These are phyloP conservation scores for Athalia rosae DNA, from an alignment of 2,888 invertebrate species.

Conservation along the genomic window DNA sequence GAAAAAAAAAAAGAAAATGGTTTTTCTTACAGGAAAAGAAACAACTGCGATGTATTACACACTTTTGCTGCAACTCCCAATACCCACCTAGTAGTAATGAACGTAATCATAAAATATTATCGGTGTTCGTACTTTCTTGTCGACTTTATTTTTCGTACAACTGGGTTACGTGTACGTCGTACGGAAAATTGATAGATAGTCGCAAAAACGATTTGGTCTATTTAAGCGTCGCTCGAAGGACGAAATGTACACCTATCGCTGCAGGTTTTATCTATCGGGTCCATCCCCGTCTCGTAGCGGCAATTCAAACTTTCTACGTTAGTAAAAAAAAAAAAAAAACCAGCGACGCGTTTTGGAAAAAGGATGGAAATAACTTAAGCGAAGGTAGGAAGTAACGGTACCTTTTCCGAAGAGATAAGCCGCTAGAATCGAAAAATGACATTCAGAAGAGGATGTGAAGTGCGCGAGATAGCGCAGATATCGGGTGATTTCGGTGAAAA, in stretches of 20 bases:
- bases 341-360: background rate
- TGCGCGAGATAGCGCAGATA: background rate
- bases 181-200: background rate
- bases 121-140: conserved; percentile 1
- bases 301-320: conserved; percentile 4
- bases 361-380: background rate
- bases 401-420: background rate
- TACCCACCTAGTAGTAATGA: conserved; percentile 1
- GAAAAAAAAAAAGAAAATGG: too few relatives aligned
- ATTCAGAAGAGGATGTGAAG: background rate
- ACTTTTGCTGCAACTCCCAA: background rate
- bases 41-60: background rate
- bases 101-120: conserved; percentile 31
- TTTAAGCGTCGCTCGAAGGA: too few relatives aligned
- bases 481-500: background rate
- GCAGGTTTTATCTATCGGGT: background rate
- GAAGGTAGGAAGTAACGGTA: background rate
- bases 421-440: background rate
- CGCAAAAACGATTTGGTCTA: background rate
- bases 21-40: too few relatives aligned
- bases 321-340: background rate
- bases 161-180: background rate
- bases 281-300: background rate
- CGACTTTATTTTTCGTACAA: conserved; percentile 13
- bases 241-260: conserved; percentile 12